A percentile compares a stretch with the other conserved stretches of the same genome.
Evolutionary conservation across 2,888 invertebrate species (phyloP).

Genomic region (Yponomeuta cagnagella): DNA sequence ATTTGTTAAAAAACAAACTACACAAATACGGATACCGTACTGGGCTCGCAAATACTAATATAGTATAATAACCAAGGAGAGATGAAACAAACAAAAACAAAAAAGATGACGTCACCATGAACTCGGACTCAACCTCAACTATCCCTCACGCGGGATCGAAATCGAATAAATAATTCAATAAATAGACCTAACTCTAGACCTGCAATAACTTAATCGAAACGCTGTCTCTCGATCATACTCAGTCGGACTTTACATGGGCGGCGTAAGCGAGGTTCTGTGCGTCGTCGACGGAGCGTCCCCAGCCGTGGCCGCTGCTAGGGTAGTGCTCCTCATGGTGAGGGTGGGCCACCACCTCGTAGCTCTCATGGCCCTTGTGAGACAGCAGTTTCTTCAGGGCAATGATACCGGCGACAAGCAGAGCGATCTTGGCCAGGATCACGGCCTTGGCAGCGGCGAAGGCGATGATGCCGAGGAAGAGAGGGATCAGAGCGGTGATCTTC

Average conservation of each 20-base stretch:
- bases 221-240: conserved; percentile 20
- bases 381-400: conserved; percentile 82
- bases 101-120: conserved; percentile 16
- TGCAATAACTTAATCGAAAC: not conserved
- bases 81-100: conserved; percentile 55
- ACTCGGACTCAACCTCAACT: conserved; percentile 27
- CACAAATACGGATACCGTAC: conserved; percentile 73
- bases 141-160: conserved; percentile 55
- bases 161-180: conserved; percentile 55
- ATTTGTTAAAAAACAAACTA: conserved; percentile 40
- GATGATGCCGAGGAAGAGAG: conserved; percentile 82
- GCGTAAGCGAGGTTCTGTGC: conserved; percentile 78
- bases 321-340: conserved; percentile 76
- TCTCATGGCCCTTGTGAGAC: conserved; percentile 80
- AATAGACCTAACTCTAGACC: conserved; percentile 48
- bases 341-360: conserved; percentile 86
- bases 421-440: conserved; percentile 87
- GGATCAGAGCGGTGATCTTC: conserved; percentile 85
- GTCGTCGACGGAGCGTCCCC: conserved; percentile 77
- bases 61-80: conserved; percentile 45
- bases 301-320: conserved; percentile 75
- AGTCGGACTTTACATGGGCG: conserved; percentile 68
- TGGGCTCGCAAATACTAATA: conserved; percentile 58
- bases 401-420: conserved; percentile 84
- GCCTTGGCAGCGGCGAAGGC: conserved; percentile 92